phyloP scores from a whole-genome alignment of 2,888 invertebrate genomes.

The Drosophila formosana region DNA sequence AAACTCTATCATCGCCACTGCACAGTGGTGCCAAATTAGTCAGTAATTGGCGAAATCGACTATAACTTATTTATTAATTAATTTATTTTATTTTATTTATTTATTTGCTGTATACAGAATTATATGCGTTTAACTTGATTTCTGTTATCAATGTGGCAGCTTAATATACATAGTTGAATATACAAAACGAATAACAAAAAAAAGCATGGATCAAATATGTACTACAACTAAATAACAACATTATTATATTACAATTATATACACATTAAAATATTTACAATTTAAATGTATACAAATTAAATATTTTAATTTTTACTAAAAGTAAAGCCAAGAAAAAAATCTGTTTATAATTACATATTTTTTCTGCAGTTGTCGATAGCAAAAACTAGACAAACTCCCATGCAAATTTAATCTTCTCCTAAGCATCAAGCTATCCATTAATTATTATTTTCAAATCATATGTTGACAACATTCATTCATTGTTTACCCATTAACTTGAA shows the following conservation, averaged over 20 bases:
- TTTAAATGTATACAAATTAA: too few species aligned
- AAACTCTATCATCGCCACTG: slow-evolving; percentile 31
- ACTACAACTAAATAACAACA: too few species aligned
- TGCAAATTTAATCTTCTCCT: not conserved
- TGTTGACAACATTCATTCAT: slow-evolving; percentile 3
- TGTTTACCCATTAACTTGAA: not conserved
- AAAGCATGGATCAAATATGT: too few species aligned
- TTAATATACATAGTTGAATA: too few species aligned
- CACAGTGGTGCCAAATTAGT: slow-evolving; percentile 36
- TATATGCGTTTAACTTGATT: too few species aligned
- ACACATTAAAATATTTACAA: too few species aligned
- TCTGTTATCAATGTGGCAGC: too few species aligned
- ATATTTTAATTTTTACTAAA: not conserved
- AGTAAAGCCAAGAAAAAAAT: not conserved
- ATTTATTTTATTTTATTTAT: too few species aligned
- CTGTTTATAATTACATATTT: not conserved
- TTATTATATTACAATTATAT: too few species aligned
- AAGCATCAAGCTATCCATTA: not conserved
- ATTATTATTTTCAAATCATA: not conserved
- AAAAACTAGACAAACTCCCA: not conserved
- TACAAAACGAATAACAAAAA: too few species aligned
- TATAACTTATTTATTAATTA: not conserved
- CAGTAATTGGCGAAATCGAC: not conserved
- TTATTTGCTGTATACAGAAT: too few species aligned
- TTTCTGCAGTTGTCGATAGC: not conserved